Evolutionary conservation across 2,797 vertebrate genomes (phyloP).

Genomic region (Pempheris klunzingeri): DNA sequence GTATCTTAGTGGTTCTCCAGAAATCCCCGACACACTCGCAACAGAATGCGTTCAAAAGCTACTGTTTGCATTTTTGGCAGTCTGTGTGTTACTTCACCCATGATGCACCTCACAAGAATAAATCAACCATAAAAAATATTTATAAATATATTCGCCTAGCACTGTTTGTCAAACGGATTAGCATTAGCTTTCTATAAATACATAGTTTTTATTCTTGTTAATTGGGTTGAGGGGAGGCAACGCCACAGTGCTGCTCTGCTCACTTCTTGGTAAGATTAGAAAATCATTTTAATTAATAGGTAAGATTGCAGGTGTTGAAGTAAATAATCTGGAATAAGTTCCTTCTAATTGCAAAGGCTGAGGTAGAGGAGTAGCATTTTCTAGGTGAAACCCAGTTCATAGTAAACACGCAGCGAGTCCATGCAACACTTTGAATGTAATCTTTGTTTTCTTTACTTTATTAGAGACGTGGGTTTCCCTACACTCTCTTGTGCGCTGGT

Average conservation of each 20-base stretch:
- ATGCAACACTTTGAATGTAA: slow-evolving; percentile 27
- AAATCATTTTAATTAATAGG: slow-evolving; percentile 53
- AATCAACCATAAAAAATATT: slow-evolving; percentile 51
- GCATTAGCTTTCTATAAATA: slow-evolving; percentile 74
- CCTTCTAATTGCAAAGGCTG: slow-evolving; percentile 30
- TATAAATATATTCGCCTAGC: slow-evolving; percentile 48
- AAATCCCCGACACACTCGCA: too few relatives aligned
- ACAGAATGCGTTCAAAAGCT: not conserved
- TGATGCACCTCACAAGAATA: slow-evolving; percentile 42
- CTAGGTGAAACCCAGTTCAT: slow-evolving; percentile 4
- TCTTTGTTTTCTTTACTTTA: slow-evolving; percentile 50
- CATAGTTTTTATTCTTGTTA: slow-evolving; percentile 57
- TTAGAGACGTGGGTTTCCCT: slow-evolving; percentile 33
- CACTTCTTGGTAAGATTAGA: slow-evolving; percentile 51
- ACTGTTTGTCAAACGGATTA: slow-evolving; percentile 70
- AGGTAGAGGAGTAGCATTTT: slow-evolving; percentile 6
- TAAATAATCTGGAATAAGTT: slow-evolving; percentile 36
- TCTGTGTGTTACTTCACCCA: slow-evolving; percentile 9
- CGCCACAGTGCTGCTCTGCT: slow-evolving; percentile 17
- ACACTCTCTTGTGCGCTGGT: slow-evolving; percentile 10
- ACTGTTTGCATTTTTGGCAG: slow-evolving; percentile 2
- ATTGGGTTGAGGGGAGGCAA: slow-evolving; percentile 61
- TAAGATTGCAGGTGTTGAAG: slow-evolving; percentile 39
- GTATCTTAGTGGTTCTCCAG: not conserved
- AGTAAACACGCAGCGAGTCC: slow-evolving; percentile 28